Evolutionary conservation across 30 jellyfish, hydroid and myxozoan species (phyloP), one percentile per base, ranked within the genome.

Genomic region (Hydractinia echinata): DNA sequence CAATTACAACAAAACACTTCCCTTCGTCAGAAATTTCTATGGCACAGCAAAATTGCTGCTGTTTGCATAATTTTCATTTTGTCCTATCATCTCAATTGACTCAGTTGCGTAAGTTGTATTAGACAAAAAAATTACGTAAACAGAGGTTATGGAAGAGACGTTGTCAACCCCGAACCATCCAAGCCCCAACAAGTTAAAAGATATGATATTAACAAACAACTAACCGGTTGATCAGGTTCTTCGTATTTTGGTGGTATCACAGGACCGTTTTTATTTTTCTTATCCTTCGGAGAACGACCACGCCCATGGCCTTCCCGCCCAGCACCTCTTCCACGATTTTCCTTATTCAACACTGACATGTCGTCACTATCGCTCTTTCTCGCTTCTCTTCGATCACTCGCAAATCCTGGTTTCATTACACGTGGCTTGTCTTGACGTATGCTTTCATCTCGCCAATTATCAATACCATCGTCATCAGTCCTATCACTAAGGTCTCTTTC

Each of bases 381-480:
- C 30, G 55, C 55, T 52, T 54, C 61, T 21, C 15, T 48, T 9
- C 68, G 49, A 61, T 80, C 85, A 9, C 14, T 77, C 14, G 21
- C 82, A 10, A 21, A 44, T 53, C 72, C 79, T 11, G 85, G 85
- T 61, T 54, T 77, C 95, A 77, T 85, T 10, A 85, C 90, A 10
- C 90, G 90, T 49, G 90, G 70, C 61, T 55, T 51, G 55, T 82
- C 89, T 77, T 79, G 88, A 18, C 82, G 83, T 60, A 72, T 18
- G 55, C 58, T 44, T 5, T 86, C 94, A 53, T 74, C 91, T 49
- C 91, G 49, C 91, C 91, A 83, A 55, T 81, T 77, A 10, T 85
- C 92, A 39, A 48, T 88, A 6, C 84, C n/a, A 67, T 62, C 67
- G 7, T 39, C 51, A 51, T 80, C 87, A 30, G 51, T 55, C 5